Evolutionary conservation across 2,797 vertebrate genomes (phyloP), one percentile per base, ranked within the genome.

Genomic region (Cyprinella venusta): DNA sequence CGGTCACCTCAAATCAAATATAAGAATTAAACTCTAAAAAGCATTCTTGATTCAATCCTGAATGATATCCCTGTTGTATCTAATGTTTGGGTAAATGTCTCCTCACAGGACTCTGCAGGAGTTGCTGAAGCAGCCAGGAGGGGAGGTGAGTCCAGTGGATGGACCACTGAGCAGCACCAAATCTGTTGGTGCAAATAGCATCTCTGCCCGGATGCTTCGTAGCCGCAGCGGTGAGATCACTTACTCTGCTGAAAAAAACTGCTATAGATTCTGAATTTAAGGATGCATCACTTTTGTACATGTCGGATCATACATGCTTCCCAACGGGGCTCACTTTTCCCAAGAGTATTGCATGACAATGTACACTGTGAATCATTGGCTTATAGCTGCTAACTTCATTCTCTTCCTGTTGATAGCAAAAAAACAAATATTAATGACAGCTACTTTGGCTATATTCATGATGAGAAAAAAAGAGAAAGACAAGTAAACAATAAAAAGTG

Each of bases 121-220:
- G 82, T 93, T 98, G 80, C 93, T 99, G 91, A 98, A 98, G 92
- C 96, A 98, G 92, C 96, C 97, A 0, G 94, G 94, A 50, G 92
- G 90, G 10, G 94, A 95, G 63, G 84, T 85, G 80, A 91, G 92
- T 69, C 86, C 91, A 0, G 90, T 93, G 52, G 94, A 96, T 36
- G 91, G 82, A 88, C 91, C 84, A 65, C 38, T 92, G 8, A 91
- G 86, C 84, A 87, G 70, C 89, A 83, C 93, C 79, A 95, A 95
- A 0, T 89, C 91, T 63, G 76, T 64, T 4, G 87, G 89, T 84
- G 95, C 90, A 86, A 95, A 98, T 7, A 94, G 96, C 50, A 86
- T 95, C 70, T 91, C 95, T 15, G 86, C 92, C 80, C 92, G 92
- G 4, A 95, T 96, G 80, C 91, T 94, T 64, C 93, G 95, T 90